Evolutionary conservation across 2,797 vertebrate genomes (phyloP).

Genomic region (Smutsia temminckii): DNA sequence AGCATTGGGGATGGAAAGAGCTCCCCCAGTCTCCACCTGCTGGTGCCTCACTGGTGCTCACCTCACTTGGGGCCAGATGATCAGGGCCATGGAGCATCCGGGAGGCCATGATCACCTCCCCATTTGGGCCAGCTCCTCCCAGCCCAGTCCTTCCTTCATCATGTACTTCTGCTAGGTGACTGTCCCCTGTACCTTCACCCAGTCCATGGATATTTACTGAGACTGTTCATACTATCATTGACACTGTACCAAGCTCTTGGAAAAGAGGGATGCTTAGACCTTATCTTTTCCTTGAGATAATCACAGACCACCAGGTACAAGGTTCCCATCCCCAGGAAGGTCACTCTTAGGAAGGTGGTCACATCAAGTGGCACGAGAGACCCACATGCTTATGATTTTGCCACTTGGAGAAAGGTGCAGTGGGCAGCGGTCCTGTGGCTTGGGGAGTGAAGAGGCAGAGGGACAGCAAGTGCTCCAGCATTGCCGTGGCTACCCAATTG

Average conservation of each 20-base stretch:
- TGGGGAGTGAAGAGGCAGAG: background rate
- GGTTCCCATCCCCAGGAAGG: background rate
- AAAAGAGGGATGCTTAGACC: background rate
- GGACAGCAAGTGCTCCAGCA: background rate
- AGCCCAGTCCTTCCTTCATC: background rate
- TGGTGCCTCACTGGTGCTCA: background rate
- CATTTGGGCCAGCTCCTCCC: background rate
- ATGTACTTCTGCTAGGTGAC: background rate
- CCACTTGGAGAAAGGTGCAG: background rate
- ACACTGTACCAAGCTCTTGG: background rate
- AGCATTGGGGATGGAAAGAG: background rate
- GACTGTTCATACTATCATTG: background rate
- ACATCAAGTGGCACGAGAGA: background rate
- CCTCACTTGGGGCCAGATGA: background rate
- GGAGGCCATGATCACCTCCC: background rate
- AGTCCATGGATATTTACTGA: background rate
- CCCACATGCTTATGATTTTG: background rate
- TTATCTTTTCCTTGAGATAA: background rate
- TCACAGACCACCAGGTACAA: background rate
- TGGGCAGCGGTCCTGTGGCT: background rate
- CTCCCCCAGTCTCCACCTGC: background rate
- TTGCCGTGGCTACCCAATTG: background rate
- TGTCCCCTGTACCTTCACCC: background rate
- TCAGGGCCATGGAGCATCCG: background rate
- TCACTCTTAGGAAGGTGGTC: background rate